Evolutionary conservation across 2,113 vertebrate genomes (phyloP).

Genomic region (Mohoua ochrocephala): DNA sequence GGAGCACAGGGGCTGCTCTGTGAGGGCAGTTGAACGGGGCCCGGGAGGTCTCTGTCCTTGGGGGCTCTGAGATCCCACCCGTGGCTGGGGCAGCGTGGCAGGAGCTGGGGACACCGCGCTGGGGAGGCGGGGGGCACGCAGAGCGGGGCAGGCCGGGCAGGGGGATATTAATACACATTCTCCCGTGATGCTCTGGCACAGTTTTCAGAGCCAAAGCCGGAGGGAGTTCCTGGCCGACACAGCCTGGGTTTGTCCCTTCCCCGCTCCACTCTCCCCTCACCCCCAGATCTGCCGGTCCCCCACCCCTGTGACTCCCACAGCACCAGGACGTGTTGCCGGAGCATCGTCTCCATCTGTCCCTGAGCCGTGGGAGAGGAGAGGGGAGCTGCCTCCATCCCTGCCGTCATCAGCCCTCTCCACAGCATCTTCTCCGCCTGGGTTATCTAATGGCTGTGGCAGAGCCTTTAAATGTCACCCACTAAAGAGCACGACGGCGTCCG

Average conservation of each 20-base stretch:
- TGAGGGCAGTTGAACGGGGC: neutral
- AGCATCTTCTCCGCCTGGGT: neutral
- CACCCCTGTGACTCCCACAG: neutral
- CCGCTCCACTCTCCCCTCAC: neutral
- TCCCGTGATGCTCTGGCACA: neutral
- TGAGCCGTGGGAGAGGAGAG: neutral
- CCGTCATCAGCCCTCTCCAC: neutral
- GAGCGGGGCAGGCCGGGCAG: neutral
- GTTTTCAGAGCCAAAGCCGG: neutral
- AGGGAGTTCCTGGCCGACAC: neutral
- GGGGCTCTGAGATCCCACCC: neutral
- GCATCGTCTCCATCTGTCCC: neutral
- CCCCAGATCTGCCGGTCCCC: neutral
- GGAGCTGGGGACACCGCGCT: neutral
- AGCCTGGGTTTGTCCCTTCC: neutral
- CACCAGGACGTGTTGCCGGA: neutral
- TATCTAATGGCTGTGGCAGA: neutral
- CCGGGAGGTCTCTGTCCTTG: rapidly evolving
- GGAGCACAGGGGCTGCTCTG: neutral
- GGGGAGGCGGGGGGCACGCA: rapidly evolving
- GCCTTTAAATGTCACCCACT: neutral
- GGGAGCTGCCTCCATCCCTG: neutral
- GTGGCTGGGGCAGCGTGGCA: rapidly evolving
- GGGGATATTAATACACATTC: neutral
- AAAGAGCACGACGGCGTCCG: neutral